Percentiles rank a stretch among this genome's conserved stretches.
phyloP scores from a whole-genome alignment of 2,113 vertebrate species.

The Noctilio leporinus region DNA sequence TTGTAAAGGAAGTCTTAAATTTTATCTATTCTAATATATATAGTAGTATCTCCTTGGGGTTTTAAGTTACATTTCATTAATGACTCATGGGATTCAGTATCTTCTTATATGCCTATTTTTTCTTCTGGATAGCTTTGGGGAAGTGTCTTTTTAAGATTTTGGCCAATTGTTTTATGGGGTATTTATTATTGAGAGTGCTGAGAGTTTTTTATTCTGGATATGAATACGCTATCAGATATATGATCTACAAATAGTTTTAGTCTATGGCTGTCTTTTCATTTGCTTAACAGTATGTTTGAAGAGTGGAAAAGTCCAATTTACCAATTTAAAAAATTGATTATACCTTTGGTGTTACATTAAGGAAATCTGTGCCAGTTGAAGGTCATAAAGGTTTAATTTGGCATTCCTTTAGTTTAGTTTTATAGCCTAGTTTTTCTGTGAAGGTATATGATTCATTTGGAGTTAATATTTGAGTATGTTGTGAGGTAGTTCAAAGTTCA shows the following conservation, averaged over 20 bases:
- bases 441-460: not conserved
- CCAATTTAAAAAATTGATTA: not conserved
- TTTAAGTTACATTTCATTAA: not conserved
- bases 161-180: not conserved
- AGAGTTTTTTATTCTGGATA: not conserved
- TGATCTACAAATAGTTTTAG: not conserved
- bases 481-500: not conserved
- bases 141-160: not conserved
- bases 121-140: not conserved
- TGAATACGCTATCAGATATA: not conserved
- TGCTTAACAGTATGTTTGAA: not conserved
- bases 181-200: not conserved
- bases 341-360: not conserved
- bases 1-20: not conserved
- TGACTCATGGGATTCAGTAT: not conserved
- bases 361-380: not conserved
- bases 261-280: not conserved
- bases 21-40: not conserved
- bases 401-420: not conserved
- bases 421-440: not conserved
- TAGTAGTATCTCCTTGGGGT: not conserved
- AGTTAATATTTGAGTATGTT: not conserved
- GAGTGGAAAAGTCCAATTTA: not conserved
- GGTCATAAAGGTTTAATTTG: not conserved
- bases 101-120: not conserved